Evolutionary conservation across 2,113 vertebrate species (phyloP).

Genomic region (Noctilio leporinus): DNA sequence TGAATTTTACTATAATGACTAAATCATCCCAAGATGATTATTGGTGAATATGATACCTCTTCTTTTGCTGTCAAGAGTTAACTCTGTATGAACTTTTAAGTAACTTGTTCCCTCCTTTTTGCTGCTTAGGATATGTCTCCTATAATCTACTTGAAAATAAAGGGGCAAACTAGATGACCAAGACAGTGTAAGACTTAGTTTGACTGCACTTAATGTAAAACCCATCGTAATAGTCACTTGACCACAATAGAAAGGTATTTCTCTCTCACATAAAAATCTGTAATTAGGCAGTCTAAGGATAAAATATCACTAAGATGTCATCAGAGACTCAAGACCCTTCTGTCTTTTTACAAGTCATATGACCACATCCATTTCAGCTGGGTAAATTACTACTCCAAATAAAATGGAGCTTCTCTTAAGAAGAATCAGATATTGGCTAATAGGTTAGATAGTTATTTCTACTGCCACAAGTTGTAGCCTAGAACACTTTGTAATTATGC

Average conservation of each 20-base stretch:
- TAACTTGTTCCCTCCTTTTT: not conserved
- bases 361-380: not conserved
- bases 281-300: not conserved
- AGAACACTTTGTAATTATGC: not conserved
- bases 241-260: not conserved
- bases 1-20: not conserved
- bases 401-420: not conserved
- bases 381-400: not conserved
- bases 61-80: not conserved
- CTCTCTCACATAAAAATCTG: not conserved
- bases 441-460: not conserved
- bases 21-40: not conserved
- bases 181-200: not conserved
- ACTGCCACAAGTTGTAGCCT: not conserved
- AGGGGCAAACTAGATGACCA: not conserved
- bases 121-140: not conserved
- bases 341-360: not conserved
- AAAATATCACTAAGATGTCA: not conserved
- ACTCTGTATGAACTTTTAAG: not conserved
- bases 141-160: not conserved
- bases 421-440: not conserved
- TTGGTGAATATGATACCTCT: not conserved
- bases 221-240: not conserved
- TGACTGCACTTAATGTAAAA: not conserved
- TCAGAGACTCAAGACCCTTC: not conserved